Percentiles rank a stretch among this genome's conserved stretches.
Evolutionary conservation across 2,888 invertebrate genomes (phyloP).

Genomic region (Chouioia cunea): DNA sequence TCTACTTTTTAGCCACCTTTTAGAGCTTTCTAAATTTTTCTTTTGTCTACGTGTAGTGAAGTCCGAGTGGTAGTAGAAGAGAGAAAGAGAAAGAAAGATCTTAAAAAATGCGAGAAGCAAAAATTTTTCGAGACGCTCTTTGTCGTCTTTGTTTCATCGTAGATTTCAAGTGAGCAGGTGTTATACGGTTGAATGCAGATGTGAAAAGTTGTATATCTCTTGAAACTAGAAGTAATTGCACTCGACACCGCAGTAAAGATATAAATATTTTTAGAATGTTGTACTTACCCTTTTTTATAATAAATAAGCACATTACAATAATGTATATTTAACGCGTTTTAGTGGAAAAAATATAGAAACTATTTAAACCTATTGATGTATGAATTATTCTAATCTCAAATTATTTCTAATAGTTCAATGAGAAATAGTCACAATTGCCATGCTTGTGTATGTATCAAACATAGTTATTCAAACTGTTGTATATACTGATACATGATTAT

Average conservation of each 20-base stretch:
- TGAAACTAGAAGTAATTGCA: background rate
- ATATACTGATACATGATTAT: no score
- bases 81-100: background rate
- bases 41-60: slow-evolving; percentile 30
- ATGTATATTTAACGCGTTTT: no score
- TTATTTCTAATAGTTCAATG: no score
- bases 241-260: background rate
- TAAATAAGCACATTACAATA: no score
- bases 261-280: background rate
- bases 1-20: background rate
- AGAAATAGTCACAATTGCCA: no score
- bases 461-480: no score
- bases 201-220: background rate
- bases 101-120: slow-evolving; percentile 17
- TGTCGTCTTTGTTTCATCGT: slow-evolving; percentile 5
- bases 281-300: no score
- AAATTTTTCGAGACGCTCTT: slow-evolving; percentile 8
- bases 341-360: no score
- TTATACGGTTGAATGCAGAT: slow-evolving; percentile 16
- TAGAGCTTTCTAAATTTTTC: slow-evolving; percentile 36
- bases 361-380: no score
- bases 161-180: slow-evolving; percentile 28
- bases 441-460: no score
- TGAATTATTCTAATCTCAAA: no score
- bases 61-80: background rate